Conservation (phyloP, 2,797 vertebrate species). For the Pampus argenteus region DNA sequence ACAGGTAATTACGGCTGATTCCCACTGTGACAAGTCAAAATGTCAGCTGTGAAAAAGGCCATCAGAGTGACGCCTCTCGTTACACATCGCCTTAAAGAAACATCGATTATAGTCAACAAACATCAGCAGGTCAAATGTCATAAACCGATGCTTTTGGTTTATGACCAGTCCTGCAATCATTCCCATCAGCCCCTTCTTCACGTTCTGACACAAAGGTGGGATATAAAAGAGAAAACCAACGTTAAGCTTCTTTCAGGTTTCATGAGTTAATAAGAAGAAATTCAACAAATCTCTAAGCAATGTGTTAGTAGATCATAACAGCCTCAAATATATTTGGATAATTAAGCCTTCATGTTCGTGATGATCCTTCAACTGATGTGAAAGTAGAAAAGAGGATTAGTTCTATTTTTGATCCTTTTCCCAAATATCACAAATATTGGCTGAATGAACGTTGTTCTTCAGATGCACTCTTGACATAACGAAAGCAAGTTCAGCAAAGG, state of each 20-base stretch:
- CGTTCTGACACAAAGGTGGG: not conserved
- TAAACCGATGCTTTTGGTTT: too few relatives aligned
- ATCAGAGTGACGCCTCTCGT: too few relatives aligned
- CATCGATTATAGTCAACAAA: too few relatives aligned
- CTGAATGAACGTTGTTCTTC: not conserved
- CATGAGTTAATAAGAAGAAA: too few relatives aligned
- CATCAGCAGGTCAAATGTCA: too few relatives aligned
- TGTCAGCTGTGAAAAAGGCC: not conserved
- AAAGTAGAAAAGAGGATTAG: not conserved
- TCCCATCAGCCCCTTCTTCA: too few relatives aligned
- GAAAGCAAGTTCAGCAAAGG: not conserved
- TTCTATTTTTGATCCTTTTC: not conserved
- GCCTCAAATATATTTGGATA: not conserved
- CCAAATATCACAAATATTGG: not conserved
- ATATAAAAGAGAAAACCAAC: slow-evolving; percentile 10
- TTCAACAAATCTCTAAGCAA: too few relatives aligned
- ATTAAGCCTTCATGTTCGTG: not conserved
- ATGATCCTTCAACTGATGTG: not conserved
- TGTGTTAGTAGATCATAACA: not conserved
- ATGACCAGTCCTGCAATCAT: too few relatives aligned
- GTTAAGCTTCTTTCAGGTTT: too few relatives aligned
- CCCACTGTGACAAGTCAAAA: not conserved
- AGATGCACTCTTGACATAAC: not conserved
- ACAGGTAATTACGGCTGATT: too few relatives aligned
- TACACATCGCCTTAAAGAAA: not conserved